A percentile compares a stretch with the other conserved stretches of the same genome.
Conservation (phyloP, 2,888 invertebrate genomes). For the Ormyrus labotus region DNA sequence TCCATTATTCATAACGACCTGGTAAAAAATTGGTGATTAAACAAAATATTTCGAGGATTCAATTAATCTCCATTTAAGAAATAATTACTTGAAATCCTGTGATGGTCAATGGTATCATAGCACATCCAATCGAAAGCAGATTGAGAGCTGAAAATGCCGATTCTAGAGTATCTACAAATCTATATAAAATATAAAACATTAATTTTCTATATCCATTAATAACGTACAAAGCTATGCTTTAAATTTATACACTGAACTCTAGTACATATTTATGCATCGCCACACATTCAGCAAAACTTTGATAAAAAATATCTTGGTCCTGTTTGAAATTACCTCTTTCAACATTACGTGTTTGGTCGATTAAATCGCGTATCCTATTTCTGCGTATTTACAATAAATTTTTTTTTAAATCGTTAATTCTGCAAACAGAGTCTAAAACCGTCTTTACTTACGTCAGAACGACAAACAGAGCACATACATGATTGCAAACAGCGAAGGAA, state of each 20-base stretch:
- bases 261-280: constrained; percentile 32
- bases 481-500: constrained; percentile 28
- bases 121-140: constrained; percentile 33
- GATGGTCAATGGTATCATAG: constrained; percentile 37
- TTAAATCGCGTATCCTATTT: background rate
- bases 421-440: too few relatives aligned
- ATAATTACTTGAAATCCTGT: constrained; percentile 32
- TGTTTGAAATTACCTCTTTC: background rate
- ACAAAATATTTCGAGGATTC: background rate
- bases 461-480: constrained; percentile 39
- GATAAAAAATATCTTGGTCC: background rate
- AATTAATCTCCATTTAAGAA: background rate
- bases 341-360: constrained; percentile 3
- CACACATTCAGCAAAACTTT: constrained; percentile 16
- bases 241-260: constrained; percentile 20
- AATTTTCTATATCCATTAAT: background rate
- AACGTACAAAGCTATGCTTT: background rate
- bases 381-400: background rate
- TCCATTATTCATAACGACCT: constrained; percentile 39
- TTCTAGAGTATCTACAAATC: constrained; percentile 41
- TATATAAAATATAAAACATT: background rate
- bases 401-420: background rate
- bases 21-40: background rate
- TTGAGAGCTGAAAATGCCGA: constrained; percentile 30
- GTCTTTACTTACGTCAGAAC: constrained; percentile 40